Base-by-base conservation (phyloP, 2,888 invertebrate species). In the Pseudococcus longispinus region DNA sequence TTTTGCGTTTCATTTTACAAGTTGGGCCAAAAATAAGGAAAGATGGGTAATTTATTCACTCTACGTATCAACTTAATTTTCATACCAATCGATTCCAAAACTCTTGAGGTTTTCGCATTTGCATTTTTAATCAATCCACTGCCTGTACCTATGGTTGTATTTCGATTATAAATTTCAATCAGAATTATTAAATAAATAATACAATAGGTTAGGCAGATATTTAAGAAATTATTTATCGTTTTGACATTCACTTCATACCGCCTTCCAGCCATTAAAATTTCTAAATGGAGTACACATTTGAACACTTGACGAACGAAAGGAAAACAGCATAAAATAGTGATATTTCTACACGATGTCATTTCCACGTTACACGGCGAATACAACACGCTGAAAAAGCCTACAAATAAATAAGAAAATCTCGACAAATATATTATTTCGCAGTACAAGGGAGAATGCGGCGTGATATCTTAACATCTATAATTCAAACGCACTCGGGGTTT, bases 391-490 rank as follows among this genome's bases (percentile, higher is more conserved):
- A 55, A 55, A 55, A 4, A 51, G 18, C 6, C 55, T 55, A 55
- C 55, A 55, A 55, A 55, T 55, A 55, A n/a, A n/a, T 55, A 55
- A 55, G 55, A 55, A 55, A 55, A 55, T 55, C 55, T 55, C 15
- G n/a, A n/a, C 55, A 55, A 55, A 55, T 55, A 55, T n/a, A 55
- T 55, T 55, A 60, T 60, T 60, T 60, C 60, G 23, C 23, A 60
- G 23, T 1, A 60, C 23, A 5, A 60, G 51, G 6, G 23, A 60
- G 23, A 60, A 60, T 3, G 55, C 55, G 23, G 60, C 60, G 11
- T 60, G 60, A 60, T 60, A 60, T 60, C 23, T 60, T 23, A 60
- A 60, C 60, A 60, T 60, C 60, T 60, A 60, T 60, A 60, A 60
- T 60, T 60, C 60, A 60, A 60, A 60, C 20, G 23, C 23, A 60